Evolutionary conservation across 2,888 invertebrate species (phyloP), one percentile per base, ranked within the genome.

Genomic region (Melangyna quadrimaculata): DNA sequence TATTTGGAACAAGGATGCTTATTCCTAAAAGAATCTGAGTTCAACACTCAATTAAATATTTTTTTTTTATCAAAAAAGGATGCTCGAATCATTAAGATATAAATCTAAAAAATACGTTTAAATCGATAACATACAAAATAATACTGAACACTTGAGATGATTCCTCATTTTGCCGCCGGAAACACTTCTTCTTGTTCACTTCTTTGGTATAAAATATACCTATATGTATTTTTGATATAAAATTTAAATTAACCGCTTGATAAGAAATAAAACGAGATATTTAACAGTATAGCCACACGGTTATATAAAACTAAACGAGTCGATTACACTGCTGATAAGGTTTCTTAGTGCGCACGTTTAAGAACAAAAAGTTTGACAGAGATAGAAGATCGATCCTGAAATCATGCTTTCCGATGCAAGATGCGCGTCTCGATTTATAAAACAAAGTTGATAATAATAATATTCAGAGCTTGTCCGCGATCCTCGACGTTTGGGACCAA

Each of bases 91-190:
- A 72, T 37, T 24, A 45, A 37, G 22, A 48, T 55, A 14, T 14
- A 6, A 35, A n/a, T n/a, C 5, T 55, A 40, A 27, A 51, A 29
- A 57, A 45, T 22, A 74, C 17, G 6, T 14, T 27, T 27, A 53
- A 69, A 32, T 37, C 67, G 67, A 84, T 72, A 82, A 87, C 87
- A 87, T 91, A 91, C 91, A 91, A 89, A 91, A 89, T 89, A 91
- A 89, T 89, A 91, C 90, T 88, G 90, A 90, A 88, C 90, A 90
- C 89, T 90, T 90, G 61, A 90, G 88, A 83, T 89, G 89, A 80
- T 83, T 89, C 88, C 51, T 70, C 86, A 86, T 86, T 63, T 63
- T 81, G 77, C 70, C 67, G 67, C 73, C 73, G 73, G 61, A 51
- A 67, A 57, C 75, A 75, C 81, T 81, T 53, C n/a, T 75, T 55